Base-by-base conservation (phyloP, 2,888 invertebrate genomes). In the Pyrocoelia pectoralis region DNA sequence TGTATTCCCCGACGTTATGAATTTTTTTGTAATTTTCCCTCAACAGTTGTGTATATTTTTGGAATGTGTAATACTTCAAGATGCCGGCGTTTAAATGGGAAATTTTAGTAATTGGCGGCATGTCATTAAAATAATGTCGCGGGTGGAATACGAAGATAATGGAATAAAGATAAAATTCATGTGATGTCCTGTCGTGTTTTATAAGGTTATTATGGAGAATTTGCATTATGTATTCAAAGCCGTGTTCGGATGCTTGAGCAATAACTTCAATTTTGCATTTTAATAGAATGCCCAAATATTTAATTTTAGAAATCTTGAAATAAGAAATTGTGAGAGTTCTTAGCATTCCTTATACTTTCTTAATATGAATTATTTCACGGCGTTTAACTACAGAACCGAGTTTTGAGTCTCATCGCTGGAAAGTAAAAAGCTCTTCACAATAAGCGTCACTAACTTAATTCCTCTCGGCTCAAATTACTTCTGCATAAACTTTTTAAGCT, bases 11-110 rank as follows among this genome's bases (percentile, higher is more conserved):
- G 67, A 68, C 65, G 68, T 66, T 64, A 63, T 65, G 61, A 73
- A 74, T 73, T 65, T 72, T 73, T 70, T 70, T 67, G 66, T 63
- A 57, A 28, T 17, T 38, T 54, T 48, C 12, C 50, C 50, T 61
- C 68, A 70, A 70, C 73, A 73, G 72, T 71, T 72, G 73, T 71
- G 73, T 71, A 70, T 66, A 59, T 66, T 61, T 56, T 28, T 18
- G 9, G 40, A 40, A 18, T 43, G n/a, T 60, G 57, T 58, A 58
- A 61, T 59, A 15, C 48, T 17, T 8, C 48, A 17, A 55, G 54
- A 55, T 55, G 43, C 15, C 15, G 12, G 17, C 29, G 46, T 29
- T 56, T 29, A 15, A 33, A 46, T 14, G 55, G 14, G 55, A 56
- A 56, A 49, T 56, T 56, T 50, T 50, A 33, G 40, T 48, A 56